Conservation (phyloP, 2,113 vertebrate genomes). For the Illadopsis cleaveri region DNA sequence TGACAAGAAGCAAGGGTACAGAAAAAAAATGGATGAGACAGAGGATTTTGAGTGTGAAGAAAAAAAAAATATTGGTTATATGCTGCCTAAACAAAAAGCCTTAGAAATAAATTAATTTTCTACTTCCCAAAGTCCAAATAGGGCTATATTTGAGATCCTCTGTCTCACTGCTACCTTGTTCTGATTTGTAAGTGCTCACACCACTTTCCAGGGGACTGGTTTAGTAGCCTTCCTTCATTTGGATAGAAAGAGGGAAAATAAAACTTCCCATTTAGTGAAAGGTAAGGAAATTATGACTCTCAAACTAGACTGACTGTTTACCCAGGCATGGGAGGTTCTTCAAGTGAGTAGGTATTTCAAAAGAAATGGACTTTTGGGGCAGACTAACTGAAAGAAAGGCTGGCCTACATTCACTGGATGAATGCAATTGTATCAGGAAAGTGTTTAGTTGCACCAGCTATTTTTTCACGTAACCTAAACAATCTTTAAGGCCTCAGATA, state of each 20-base stretch:
- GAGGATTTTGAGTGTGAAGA: not conserved
- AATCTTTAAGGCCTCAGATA: not conserved
- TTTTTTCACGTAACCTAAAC: not conserved
- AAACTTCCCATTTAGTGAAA: not conserved
- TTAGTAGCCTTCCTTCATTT: not conserved
- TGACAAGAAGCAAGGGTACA: not conserved
- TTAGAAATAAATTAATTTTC: not conserved
- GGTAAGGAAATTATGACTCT: not conserved
- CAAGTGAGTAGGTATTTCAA: not conserved
- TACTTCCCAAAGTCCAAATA: not conserved
- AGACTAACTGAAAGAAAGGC: not conserved
- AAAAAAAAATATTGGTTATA: not conserved
- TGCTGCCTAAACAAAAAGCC: not conserved
- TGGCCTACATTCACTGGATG: not conserved
- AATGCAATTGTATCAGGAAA: not conserved
- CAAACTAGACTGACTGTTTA: not conserved
- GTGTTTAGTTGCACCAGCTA: not conserved
- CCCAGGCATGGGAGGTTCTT: not conserved
- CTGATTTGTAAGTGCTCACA: not conserved
- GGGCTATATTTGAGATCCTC: not conserved
- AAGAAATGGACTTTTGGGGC: not conserved
- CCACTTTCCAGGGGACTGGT: not conserved
- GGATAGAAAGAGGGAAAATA: not conserved
- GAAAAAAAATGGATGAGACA: not conserved
- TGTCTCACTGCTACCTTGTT: not conserved